A percentile compares a stretch with the other conserved stretches of the same genome.
Conservation (phyloP, 2,797 vertebrate genomes). For the Staurois parvus region DNA sequence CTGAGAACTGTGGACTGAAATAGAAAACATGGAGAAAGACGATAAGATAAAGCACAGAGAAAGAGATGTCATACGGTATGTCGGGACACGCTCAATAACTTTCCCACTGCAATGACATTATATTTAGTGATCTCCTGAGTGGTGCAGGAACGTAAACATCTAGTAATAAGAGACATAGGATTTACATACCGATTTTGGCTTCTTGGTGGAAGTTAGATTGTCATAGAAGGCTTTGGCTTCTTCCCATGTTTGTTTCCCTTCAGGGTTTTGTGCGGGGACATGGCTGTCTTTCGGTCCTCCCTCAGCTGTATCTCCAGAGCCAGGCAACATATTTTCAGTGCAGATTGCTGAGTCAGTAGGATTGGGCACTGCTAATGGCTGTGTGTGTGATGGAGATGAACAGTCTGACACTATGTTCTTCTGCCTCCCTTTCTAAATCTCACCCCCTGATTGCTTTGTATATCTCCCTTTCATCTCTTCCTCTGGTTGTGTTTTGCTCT, state of each 20-base stretch:
- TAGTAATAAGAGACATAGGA: neutral
- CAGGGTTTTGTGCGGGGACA: conserved; percentile 56
- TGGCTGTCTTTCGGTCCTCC: conserved; percentile 38
- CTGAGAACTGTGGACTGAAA: neutral
- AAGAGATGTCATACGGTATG: no score
- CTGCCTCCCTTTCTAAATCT: conserved; percentile 34
- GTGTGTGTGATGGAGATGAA: conserved; percentile 50
- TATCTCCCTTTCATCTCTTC: conserved; percentile 32
- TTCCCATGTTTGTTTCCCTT: conserved; percentile 67
- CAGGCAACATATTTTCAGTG: conserved; percentile 51
- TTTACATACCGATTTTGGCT: conserved; percentile 87
- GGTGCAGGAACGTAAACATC: no score
- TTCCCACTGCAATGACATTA: neutral
- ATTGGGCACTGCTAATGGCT: conserved; percentile 5
- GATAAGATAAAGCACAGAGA: neutral
- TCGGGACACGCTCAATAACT: neutral
- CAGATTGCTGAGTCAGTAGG: conserved; percentile 14
- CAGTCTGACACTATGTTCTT: conserved; percentile 1
- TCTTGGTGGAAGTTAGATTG: conserved; percentile 80
- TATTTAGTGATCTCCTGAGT: neutral
- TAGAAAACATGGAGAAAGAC: conserved; percentile 12
- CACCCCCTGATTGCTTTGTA: neutral
- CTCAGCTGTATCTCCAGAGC: conserved; percentile 14
- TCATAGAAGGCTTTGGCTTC: conserved; percentile 76
- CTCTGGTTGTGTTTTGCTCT: neutral